Conservation (phyloP, 2,797 vertebrate species). For the Hemibagrus guttatus region DNA sequence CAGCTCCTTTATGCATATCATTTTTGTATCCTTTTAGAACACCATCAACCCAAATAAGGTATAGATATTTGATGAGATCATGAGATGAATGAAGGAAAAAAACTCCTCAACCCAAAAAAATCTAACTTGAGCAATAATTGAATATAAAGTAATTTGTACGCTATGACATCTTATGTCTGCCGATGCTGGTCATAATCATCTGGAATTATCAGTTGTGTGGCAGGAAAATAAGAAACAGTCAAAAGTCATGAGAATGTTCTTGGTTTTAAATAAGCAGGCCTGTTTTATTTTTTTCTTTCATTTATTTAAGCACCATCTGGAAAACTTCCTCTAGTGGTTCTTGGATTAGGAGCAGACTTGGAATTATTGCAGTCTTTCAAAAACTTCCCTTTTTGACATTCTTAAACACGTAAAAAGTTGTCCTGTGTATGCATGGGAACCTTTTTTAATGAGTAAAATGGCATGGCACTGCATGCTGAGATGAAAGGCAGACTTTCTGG, state of each 20-base stretch:
- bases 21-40: background rate
- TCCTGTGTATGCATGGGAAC: conserved; percentile 3
- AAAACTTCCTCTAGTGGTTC: background rate
- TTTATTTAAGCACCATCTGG: background rate
- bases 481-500: conserved; percentile 2
- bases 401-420: conserved; percentile 2
- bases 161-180: background rate
- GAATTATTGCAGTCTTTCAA: background rate
- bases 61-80: background rate
- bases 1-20: background rate
- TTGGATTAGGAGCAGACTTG: background rate
- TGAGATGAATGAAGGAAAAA: background rate
- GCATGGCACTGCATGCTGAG: background rate
- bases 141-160: background rate
- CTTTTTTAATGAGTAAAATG: background rate
- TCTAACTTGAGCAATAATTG: background rate
- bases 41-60: background rate
- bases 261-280: background rate
- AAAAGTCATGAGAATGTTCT: background rate
- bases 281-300: background rate
- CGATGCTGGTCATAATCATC: background rate
- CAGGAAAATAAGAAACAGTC: background rate
- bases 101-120: background rate
- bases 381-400: background rate
- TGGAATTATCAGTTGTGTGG: background rate